Base-by-base conservation (phyloP, 2,797 vertebrate species). In the Coreius guichenoti region DNA sequence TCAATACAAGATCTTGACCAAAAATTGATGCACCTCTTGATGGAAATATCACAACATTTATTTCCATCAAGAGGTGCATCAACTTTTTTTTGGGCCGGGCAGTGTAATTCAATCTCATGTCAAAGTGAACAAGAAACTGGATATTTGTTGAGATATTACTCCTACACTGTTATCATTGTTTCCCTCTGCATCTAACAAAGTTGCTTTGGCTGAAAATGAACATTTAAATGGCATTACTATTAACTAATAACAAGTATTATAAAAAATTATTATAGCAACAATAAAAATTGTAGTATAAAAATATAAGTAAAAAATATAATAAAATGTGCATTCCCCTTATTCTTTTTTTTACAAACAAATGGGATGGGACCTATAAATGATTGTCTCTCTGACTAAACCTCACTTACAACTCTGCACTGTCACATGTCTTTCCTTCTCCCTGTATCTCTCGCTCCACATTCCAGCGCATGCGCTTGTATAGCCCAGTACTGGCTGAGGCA, bases 381-480 rank as follows among this genome's bases (percentile, higher is more conserved):
- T 3, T 16, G 61, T 65, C 26, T 72, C 3, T 73, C 17, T 58
- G 39, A 72, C 43, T 51, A 39, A 70, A 86, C 31, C 13, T 74
- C 33, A 92, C 93, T 94, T 86, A 94, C 94, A 93, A 94, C 76
- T 95, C 92, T n/a, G 91, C 93, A 75, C 77, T 82, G 4, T 11
- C 14, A 74, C 23, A 49, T 29, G 19, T 72, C 12, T 91, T 31
- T 85, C 21, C 54, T 51, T 91, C 89, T 83, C 4, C 75, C 73
- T 80, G 80, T 13, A 2, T 49, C 47, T 84, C 68, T 56, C 6
- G 49, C 87, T 73, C n/a, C 82, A 97, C 93, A 3, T 97, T 97
- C 97, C 97, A 98, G 65, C 96, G 96, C 94, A 97, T 96, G 86
- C 95, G 94, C 90, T 97, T 98, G 90, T 94, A 96, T 58, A 96